phyloP scores from a whole-genome alignment of 2,113 vertebrate species.

The Climacteris rufus region DNA sequence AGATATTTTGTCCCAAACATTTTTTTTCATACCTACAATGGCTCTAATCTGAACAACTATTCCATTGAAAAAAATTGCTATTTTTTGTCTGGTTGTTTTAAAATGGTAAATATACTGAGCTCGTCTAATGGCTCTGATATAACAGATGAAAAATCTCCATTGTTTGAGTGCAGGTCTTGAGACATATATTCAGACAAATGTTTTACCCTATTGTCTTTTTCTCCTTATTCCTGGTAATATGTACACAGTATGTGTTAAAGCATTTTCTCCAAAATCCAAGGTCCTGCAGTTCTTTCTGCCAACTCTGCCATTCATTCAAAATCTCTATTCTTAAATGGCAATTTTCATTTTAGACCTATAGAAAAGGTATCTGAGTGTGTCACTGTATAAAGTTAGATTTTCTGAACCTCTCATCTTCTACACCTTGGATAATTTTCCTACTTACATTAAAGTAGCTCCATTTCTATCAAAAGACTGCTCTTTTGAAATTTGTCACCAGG shows the following conservation, averaged over 20 bases:
- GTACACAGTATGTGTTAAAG: not conserved
- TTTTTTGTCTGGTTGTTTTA: not conserved
- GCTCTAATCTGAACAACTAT: not conserved
- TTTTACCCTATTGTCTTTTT: constrained; percentile 8
- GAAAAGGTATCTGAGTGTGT: not conserved
- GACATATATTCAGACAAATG: constrained; percentile 26
- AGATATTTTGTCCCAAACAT: not conserved
- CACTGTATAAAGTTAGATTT: not conserved
- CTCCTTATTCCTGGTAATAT: not conserved
- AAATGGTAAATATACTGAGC: constrained; percentile 20
- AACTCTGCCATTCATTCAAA: constrained; percentile 11
- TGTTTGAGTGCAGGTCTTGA: not conserved
- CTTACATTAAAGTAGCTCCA: not conserved
- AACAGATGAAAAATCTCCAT: not conserved
- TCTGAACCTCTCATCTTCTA: constrained; percentile 22
- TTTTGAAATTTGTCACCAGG: not conserved
- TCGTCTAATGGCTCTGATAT: constrained; percentile 4
- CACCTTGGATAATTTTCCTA: constrained; percentile 18
- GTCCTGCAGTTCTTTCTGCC: not conserved
- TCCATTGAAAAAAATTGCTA: not conserved
- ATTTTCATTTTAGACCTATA: constrained; percentile 30
- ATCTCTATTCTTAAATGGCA: constrained; percentile 21
- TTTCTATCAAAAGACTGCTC: not conserved
- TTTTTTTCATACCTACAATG: not conserved
- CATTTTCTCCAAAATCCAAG: constrained; percentile 11